These are phyloP conservation scores for Pedetes capensis DNA, from an alignment of 2,113 vertebrate genomes.

Conservation along the genomic window DNA sequence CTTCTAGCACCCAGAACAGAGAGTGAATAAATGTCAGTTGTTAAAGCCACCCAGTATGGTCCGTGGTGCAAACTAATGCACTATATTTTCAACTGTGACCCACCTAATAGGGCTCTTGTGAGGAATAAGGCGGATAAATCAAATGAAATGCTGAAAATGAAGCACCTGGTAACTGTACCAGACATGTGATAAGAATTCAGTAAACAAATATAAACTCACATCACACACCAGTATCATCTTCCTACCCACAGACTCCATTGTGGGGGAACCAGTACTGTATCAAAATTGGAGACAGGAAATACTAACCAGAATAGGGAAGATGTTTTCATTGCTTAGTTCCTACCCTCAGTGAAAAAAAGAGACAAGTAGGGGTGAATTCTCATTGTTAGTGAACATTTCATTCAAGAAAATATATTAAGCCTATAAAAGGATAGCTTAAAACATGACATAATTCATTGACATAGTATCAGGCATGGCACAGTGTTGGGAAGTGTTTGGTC, in stretches of 20 bases:
- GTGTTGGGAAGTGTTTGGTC: no score
- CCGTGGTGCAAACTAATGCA: no score
- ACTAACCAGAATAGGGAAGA: background rate
- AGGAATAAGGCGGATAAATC: no score
- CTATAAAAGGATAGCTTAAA: background rate
- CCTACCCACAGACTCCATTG: background rate
- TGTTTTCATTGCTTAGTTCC: background rate
- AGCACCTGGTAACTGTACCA: background rate
- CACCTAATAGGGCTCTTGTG: background rate
- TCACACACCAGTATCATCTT: background rate
- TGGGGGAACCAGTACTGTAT: background rate
- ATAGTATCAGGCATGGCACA: no score
- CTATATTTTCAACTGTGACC: no score
- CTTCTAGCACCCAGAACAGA: no score
- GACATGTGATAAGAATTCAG: background rate
- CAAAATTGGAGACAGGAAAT: background rate
- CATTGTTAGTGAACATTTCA: background rate
- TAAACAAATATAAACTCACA: background rate
- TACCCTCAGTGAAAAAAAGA: background rate
- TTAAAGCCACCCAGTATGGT: no score
- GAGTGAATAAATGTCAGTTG: no score
- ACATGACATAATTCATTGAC: no score
- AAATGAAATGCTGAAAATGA: background rate
- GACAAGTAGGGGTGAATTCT: background rate
- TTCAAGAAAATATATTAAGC: background rate